Evolutionary conservation across 2,113 vertebrate genomes (phyloP), one percentile per base, ranked within the genome.

Genomic region (Ciconia stormi): DNA sequence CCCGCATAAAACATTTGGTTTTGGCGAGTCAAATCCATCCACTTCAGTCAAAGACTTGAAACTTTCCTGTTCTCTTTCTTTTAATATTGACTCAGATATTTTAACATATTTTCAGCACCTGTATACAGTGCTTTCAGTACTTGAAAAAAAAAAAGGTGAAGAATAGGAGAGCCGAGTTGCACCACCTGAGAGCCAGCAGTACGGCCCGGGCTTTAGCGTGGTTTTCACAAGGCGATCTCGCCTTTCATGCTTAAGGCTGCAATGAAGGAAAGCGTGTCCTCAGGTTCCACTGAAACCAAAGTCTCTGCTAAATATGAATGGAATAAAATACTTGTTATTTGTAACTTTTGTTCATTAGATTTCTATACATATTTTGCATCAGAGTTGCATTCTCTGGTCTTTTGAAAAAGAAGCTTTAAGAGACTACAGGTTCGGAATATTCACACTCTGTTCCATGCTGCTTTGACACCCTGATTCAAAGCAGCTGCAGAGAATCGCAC

Each of bases 21-120:
- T 93, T 96, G 97, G 91, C 74, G 58, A 87, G 61, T 89, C 82
- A 59, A 6, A 80, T 87, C 89, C 95, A 66, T 93, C 94, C 96
- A 77, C 61, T 38, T 70, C 87, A 90, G 74, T 63, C 94, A 97
- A 88, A 96, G 63, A 55, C 92, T 92, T 67, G 71, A 74, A 85
- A 93, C 56, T 96, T 90, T 56, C 63, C 74, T 79, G 53, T 85
- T 83, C 85, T 95, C 82, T 96, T 77, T 89, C 95, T 93, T 76
- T 73, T 50, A 62, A 44, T 65, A 23, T 55, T 80, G 34, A 77
- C 84, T 91, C 25, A 70, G 90, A 13, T 79, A 59, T 42, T 82
- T 69, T 21, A 8, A n/a, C 1, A 1, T 40, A 5, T 89, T 92
- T 92, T 55, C 77, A 58, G 69, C 49, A 38, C 15, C 11, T 62